phyloP scores from a whole-genome alignment of 1,140 invertebrate species.

The Danaus melanippus region DNA sequence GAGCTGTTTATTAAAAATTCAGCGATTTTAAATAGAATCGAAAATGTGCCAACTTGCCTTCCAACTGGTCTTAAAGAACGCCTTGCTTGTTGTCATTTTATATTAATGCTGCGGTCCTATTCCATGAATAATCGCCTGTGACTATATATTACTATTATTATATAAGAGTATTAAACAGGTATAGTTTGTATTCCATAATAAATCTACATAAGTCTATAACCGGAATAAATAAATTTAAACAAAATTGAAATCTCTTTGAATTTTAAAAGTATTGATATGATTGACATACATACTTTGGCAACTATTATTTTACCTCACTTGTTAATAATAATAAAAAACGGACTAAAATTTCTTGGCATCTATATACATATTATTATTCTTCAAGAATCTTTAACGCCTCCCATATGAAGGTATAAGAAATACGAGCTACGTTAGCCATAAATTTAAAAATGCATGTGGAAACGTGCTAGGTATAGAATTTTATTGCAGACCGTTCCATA shows the following conservation, averaged over 20 bases:
- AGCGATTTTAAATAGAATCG: conserved; percentile 58
- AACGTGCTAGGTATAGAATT: conserved; percentile 19
- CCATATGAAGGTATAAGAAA: conserved; percentile 24
- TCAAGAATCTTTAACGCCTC: conserved; percentile 21
- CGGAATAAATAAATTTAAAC: too few relatives aligned
- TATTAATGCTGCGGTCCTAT: conserved; percentile 39
- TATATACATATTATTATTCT: background rate
- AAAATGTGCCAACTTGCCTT: conserved; percentile 51
- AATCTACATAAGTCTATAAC: too few relatives aligned
- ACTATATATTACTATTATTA: too few relatives aligned
- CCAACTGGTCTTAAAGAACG: conserved; percentile 25
- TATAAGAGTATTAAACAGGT: too few relatives aligned
- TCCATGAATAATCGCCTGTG: conserved; percentile 11
- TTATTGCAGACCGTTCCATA: conserved; percentile 21
- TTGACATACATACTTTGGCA: background rate
- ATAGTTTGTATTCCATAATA: too few relatives aligned
- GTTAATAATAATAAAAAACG: conserved; percentile 5
- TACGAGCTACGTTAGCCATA: conserved; percentile 33
- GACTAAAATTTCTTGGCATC: background rate
- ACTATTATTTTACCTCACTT: conserved; percentile 2
- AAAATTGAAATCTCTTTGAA: too few relatives aligned
- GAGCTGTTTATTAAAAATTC: conserved; percentile 52
- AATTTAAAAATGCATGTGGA: conserved; percentile 38
- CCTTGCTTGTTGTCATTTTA: conserved; percentile 35
- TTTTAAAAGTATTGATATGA: too few relatives aligned